Evolutionary conservation across 2,888 invertebrate genomes (phyloP).

Genomic region (Orchestes rusci): DNA sequence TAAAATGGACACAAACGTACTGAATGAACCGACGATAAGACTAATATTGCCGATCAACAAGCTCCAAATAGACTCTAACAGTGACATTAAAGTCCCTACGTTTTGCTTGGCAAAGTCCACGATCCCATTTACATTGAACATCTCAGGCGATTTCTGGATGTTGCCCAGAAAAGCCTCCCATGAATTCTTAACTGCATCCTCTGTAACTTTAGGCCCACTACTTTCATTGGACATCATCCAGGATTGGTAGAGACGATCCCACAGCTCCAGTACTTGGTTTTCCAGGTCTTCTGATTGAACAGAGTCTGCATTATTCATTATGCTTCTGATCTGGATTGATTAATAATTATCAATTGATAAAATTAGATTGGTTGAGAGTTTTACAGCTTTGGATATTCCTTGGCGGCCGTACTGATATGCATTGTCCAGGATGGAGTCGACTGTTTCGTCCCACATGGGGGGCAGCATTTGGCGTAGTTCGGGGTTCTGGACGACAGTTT

Average conservation of each 20-base stretch:
- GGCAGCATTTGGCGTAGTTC: constrained; percentile 79
- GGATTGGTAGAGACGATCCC: constrained; percentile 89
- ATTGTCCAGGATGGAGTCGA: constrained; percentile 87
- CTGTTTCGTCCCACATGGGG: constrained; percentile 73
- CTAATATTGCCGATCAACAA: constrained; percentile 90
- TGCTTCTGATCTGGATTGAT: constrained; percentile 57
- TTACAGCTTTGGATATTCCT: constrained; percentile 83
- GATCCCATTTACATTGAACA: constrained; percentile 66
- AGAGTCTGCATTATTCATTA: constrained; percentile 73
- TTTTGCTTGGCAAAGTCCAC: constrained; percentile 83
- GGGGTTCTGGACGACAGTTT: constrained; percentile 83
- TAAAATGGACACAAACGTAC: constrained; percentile 79
- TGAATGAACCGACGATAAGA: constrained; percentile 73
- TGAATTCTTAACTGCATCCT: constrained; percentile 62
- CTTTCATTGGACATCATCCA: constrained; percentile 70
- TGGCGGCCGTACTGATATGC: constrained; percentile 89
- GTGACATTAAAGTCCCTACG: constrained; percentile 79
- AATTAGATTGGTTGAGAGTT: too few species aligned
- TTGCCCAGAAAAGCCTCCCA: constrained; percentile 66
- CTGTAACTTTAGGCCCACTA: constrained; percentile 67
- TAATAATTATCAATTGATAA: too few species aligned
- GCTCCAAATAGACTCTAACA: constrained; percentile 80
- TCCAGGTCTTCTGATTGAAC: constrained; percentile 77
- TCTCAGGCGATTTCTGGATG: constrained; percentile 65
- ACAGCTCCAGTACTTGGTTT: constrained; percentile 81